Base-by-base conservation (phyloP, 2,888 invertebrate species). In the Polydrusus tereticollis region DNA sequence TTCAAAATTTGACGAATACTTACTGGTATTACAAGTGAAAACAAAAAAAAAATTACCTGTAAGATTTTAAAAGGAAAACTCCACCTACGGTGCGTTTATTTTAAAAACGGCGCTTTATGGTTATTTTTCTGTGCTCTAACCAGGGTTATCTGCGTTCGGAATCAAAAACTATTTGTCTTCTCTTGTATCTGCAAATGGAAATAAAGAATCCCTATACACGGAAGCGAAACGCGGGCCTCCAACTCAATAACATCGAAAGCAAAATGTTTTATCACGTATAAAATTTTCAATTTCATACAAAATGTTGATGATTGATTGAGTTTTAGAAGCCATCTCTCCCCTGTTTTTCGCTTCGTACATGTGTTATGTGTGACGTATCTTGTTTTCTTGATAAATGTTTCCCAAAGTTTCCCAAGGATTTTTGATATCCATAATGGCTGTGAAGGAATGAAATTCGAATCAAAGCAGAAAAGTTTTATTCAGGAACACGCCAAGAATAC, bases 241-340 rank as follows among this genome's bases (percentile, higher is more conserved):
- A 60, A 63, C 73, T 73, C 73, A 73, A 73, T 73, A 73, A 73
- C 74, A 74, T 64, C 70, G 26, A 36, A 78, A 78, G 77, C 77
- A 77, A 78, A 77, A 78, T 80, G 81, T 79, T 80, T 78, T 76
- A 78, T 82, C 81, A 80, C 80, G 82, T 82, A 81, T 80, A 77
- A 82, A 82, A 82, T 82, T 82, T 82, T 81, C 82, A 82, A 82
- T 82, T 82, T 81, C 80, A 79, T 79, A 79, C 78, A 79, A 82
- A 82, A 82, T 80, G 80, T 45, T 66, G 70, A 73, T 82, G 82
- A 82, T 82, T 82, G 82, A 82, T 82, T 78, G 82, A 81, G 47
- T 70, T 69, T 71, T 57, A 63, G 67, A 45, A 73, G 60, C 45
- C 58, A 45, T 63, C 70, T 45, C 59, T 60, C 69, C 57, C 66